Base-by-base conservation (phyloP, 2,888 invertebrate genomes). In the Pycnomerus fuliginosus region DNA sequence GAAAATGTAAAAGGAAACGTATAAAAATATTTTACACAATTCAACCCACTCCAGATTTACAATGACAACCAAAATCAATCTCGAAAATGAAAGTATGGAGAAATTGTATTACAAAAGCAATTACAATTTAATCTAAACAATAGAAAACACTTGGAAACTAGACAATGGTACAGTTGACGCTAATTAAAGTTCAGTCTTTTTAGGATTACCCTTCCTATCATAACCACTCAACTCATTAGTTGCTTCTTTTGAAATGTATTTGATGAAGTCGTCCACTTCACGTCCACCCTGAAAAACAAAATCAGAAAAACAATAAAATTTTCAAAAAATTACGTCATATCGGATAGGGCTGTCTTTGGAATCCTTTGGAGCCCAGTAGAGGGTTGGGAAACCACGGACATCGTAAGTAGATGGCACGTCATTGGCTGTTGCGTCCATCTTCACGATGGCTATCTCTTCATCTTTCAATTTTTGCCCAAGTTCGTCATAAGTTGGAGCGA, bases 381-480 rank as follows among this genome's bases (percentile, higher is more conserved):
- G 79, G 3, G 98, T 99, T 41, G 99, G 99, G 84, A 98, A 99
- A 5, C 99, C 99, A 45, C 85, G 82, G 5, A 99, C 99, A 64
- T 96, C 90, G 72, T 82, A 99, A 4, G 79, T 74, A 53, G 85
- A 77, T 53, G 97, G 95, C 61, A 97, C 97, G 78, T 99, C 99
- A 71, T 99, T 99, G 53, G 93, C 92, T 7, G 98, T 97, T 8
- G 98, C 98, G 73, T 99, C 99, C 78, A 99, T 90, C 74, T 99
- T 99, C 1, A 96, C 90, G 61, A 99, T 92, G 52, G 84, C 85
- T 1, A 99, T 84, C 16, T 87, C 82, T 75, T 98, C 98, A 55
- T 84, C 77, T 12, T 43, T 43, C 24, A 84, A 83, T 76, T 90
- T 90, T 44, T 86, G 84, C 23, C 90, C 99, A 17, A 99, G 78